A percentile compares a stretch with the other conserved stretches of the same genome.
These are phyloP conservation scores for Plumapathes pennacea DNA, from an alignment of 92 coral and sea anemone genomes.

Conservation along the genomic window DNA sequence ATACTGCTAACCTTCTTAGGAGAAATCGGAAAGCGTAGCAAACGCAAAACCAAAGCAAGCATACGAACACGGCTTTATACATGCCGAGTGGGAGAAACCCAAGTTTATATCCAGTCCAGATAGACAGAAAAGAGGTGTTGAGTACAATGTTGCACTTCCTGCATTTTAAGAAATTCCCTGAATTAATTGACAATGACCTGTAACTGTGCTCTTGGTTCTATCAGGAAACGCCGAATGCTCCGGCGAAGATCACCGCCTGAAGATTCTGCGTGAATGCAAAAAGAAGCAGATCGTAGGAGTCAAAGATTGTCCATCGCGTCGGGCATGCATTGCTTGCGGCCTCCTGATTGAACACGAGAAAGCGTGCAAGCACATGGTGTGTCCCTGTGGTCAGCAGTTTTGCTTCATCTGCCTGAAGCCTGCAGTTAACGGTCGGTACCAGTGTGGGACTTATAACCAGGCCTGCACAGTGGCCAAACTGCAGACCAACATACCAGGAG, in stretches of 20 bases:
- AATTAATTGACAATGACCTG: no score
- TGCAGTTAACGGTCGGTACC: conserved; percentile 16
- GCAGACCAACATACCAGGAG: conserved; percentile 73
- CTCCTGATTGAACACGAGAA: conserved; percentile 68
- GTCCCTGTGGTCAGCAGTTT: conserved; percentile 71
- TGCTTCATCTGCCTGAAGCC: conserved; percentile 82
- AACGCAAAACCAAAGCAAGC: no score
- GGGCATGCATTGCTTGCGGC: conserved; percentile 83
- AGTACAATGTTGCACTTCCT: no score
- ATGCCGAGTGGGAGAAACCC: no score
- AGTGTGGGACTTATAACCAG: conserved; percentile 61
- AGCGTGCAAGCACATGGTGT: conserved; percentile 84
- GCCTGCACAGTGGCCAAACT: conserved; percentile 60
- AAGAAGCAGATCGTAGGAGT: conserved; percentile 73
- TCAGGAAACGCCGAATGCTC: conserved; percentile 75
- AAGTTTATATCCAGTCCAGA: no score
- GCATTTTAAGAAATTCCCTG: no score
- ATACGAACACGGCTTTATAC: no score
- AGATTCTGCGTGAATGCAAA: conserved; percentile 61
- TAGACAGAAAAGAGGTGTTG: no score
- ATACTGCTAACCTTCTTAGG: no score
- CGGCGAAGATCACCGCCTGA: conserved; percentile 79
- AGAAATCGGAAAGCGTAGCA: no score
- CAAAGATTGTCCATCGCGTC: conserved; percentile 66
- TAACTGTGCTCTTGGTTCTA: no score